Percentiles rank a stretch among this genome's conserved stretches.
These are phyloP conservation scores for Porites rus DNA, from an alignment of 92 coral and sea anemone species.

Conservation along the genomic window DNA sequence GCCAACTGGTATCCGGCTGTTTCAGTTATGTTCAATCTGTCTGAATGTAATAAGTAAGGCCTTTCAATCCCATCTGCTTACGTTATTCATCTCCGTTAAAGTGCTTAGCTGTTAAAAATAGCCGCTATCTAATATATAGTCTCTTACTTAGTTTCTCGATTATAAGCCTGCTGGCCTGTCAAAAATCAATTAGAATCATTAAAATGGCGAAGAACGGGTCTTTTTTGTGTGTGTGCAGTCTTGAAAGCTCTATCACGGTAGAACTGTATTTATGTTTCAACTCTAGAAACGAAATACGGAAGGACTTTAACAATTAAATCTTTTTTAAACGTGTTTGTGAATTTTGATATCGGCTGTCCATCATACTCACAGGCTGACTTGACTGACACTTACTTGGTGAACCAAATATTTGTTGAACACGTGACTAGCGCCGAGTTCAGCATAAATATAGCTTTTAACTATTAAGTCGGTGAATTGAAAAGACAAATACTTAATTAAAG, in stretches of 20 bases:
- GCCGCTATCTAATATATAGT: constrained; percentile 6
- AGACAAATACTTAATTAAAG: neutral
- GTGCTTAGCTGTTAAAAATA: constrained; percentile 26
- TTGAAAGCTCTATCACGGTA: no score
- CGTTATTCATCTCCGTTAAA: neutral
- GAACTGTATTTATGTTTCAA: neutral
- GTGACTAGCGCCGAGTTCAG: neutral
- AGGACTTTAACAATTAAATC: neutral
- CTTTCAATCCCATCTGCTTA: neutral
- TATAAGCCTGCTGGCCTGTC: neutral
- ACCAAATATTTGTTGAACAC: constrained; percentile 30
- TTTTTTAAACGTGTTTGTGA: neutral
- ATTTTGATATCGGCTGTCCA: neutral
- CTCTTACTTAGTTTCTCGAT: neutral
- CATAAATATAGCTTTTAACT: constrained; percentile 8
- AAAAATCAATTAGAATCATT: neutral
- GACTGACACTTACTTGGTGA: constrained; percentile 10
- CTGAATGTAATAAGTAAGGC: neutral
- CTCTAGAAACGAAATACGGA: neutral
- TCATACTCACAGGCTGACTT: no score
- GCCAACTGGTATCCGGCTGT: neutral
- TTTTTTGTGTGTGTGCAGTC: no score
- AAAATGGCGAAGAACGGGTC: neutral
- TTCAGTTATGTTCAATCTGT: neutral
- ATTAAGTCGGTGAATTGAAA: neutral